Conservation (phyloP, 1,140 invertebrate genomes). For the Ooceraea biroi region DNA sequence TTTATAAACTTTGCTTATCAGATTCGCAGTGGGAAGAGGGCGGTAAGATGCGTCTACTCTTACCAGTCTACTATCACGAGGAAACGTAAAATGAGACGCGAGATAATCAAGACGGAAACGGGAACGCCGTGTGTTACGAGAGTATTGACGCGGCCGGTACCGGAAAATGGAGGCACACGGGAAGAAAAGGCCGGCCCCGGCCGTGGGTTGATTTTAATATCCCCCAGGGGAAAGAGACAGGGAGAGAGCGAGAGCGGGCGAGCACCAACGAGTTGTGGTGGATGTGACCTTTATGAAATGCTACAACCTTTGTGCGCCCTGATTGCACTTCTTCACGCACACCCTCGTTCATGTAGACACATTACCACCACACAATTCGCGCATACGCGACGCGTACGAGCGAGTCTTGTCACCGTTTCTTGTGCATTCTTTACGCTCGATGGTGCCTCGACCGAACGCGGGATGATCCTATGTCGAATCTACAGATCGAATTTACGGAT, state of each 20-base stretch:
- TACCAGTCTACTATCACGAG: too few relatives aligned
- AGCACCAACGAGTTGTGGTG: constrained; percentile 40
- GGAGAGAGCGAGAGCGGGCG: constrained; percentile 57
- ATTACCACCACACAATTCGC: background rate
- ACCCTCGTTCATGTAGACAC: too few relatives aligned
- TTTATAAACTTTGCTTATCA: too few relatives aligned
- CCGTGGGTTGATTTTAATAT: constrained; percentile 79
- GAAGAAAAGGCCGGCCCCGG: constrained; percentile 57
- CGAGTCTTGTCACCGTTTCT: too few relatives aligned
- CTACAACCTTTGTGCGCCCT: constrained; percentile 80
- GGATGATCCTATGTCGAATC: too few relatives aligned
- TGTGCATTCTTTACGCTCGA: too few relatives aligned
- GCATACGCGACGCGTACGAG: background rate
- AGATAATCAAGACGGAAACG: background rate
- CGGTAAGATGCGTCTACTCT: background rate
- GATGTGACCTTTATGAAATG: constrained; percentile 82
- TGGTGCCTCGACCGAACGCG: too few relatives aligned
- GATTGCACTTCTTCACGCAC: constrained; percentile 73
- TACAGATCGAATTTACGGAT: too few relatives aligned
- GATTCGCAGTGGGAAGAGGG: background rate
- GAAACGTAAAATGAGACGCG: constrained; percentile 13
- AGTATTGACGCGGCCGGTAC: constrained; percentile 23
- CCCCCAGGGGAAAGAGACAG: constrained; percentile 69
- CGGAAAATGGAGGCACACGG: constrained; percentile 26
- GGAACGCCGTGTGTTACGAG: background rate